Percentiles rank a stretch among this genome's conserved stretches.
Conservation (phyloP, 2,797 vertebrate species). For the Lepilemur ruficaudatus region DNA sequence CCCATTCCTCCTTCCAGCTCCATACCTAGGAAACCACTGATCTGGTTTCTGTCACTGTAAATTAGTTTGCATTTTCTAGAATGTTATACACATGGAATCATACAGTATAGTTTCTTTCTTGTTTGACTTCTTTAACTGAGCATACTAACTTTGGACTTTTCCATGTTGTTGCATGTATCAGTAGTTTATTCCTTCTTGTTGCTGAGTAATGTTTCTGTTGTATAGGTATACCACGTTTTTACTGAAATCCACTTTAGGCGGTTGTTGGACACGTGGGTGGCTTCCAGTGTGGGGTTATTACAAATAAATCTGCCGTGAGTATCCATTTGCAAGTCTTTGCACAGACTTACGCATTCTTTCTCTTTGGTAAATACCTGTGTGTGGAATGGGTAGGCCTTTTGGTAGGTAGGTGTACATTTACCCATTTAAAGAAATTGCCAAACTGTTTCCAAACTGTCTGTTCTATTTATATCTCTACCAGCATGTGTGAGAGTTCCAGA, state of each 20-base stretch:
- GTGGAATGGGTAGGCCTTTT: neutral
- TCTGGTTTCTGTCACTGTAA: neutral
- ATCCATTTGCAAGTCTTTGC: neutral
- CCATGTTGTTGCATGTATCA: neutral
- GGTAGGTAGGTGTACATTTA: neutral
- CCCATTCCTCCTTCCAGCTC: neutral
- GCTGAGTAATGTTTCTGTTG: neutral
- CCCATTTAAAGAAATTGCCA: neutral
- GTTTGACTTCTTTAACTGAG: neutral
- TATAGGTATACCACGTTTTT: neutral
- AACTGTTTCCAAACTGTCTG: neutral
- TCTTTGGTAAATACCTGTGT: neutral
- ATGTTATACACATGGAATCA: neutral
- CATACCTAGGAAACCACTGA: neutral
- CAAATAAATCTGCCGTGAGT: neutral
- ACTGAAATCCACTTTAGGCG: neutral
- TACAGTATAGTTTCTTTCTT: neutral
- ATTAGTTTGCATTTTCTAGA: constrained; percentile 7
- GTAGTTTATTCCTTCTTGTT: neutral
- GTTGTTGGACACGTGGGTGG: neutral
- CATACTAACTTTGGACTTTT: neutral
- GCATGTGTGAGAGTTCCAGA: neutral
- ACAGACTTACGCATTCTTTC: neutral
- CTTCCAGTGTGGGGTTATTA: neutral
- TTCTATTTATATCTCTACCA: neutral